phyloP scores from a whole-genome alignment of 2,797 vertebrate genomes.

The Ctenochaetus hawaiiensis region DNA sequence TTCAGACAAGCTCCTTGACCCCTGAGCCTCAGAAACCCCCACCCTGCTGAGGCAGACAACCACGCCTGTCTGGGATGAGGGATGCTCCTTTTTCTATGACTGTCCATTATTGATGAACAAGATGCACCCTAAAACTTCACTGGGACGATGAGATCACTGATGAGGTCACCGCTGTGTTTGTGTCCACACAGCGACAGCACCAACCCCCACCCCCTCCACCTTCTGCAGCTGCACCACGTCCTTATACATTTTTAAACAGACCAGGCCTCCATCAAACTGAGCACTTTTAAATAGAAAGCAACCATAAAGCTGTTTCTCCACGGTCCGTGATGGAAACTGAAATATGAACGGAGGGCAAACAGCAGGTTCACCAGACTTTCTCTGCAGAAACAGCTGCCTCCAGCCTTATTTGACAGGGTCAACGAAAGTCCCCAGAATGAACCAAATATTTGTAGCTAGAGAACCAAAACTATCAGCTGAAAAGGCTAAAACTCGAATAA shows the following conservation, averaged over 20 bases:
- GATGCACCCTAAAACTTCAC: slow-evolving; percentile 47
- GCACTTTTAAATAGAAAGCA: slow-evolving; percentile 24
- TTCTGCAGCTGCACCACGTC: slow-evolving; percentile 22
- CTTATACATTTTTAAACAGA: slow-evolving; percentile 54
- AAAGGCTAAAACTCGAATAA: not conserved
- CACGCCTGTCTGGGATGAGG: slow-evolving; percentile 49
- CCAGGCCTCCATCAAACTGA: not conserved
- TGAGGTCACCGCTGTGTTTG: slow-evolving; percentile 59
- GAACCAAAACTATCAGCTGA: not conserved
- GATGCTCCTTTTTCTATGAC: slow-evolving; percentile 44
- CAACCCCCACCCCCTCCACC: not conserved
- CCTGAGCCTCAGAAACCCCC: not conserved
- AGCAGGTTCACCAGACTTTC: not conserved
- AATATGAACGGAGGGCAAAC: not conserved
- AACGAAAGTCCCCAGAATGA: not conserved
- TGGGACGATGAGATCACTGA: slow-evolving; percentile 60
- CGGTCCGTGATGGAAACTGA: not conserved
- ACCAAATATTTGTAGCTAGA: not conserved
- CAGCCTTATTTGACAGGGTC: not conserved
- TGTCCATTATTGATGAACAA: slow-evolving; percentile 72
- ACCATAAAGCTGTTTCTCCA: not conserved
- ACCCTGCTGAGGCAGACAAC: slow-evolving; percentile 16
- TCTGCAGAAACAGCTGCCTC: too few relatives aligned
- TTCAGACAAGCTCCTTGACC: not conserved
- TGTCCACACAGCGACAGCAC: slow-evolving; percentile 2